These are phyloP conservation scores for Corydoras maculifer DNA, from an alignment of 2,113 vertebrate genomes.

Conservation along the genomic window DNA sequence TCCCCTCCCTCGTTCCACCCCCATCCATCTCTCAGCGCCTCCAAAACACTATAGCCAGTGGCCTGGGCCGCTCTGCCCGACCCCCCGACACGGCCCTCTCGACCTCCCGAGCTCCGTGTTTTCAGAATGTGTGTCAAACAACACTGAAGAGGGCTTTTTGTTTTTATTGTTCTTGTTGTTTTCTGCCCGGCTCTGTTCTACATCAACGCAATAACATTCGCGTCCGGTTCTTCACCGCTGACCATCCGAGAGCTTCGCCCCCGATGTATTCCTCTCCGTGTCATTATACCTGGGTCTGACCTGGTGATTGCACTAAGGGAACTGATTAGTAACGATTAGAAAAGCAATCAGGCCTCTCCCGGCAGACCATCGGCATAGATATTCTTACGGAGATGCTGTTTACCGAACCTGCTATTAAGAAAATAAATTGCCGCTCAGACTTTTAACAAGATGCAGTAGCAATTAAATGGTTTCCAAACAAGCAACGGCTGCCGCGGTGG, in stretches of 20 bases:
- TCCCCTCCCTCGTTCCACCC: neutral
- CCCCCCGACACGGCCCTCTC: constrained; percentile 35
- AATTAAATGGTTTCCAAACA: constrained; percentile 6
- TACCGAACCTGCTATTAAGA: constrained; percentile 32
- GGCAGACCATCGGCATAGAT: constrained; percentile 19
- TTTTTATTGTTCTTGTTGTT: constrained; percentile 25
- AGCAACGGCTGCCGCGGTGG: constrained; percentile 5
- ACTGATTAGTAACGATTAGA: constrained; percentile 39
- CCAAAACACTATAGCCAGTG: constrained; percentile 51
- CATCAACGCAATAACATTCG: neutral
- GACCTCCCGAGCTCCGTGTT: constrained; percentile 37
- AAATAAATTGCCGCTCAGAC: constrained; percentile 21
- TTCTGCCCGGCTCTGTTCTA: neutral
- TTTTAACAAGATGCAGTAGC: constrained; percentile 4
- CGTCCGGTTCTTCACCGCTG: neutral
- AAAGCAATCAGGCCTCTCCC: constrained; percentile 17
- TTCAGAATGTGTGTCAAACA: constrained; percentile 43
- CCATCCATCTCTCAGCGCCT: constrained; percentile 20
- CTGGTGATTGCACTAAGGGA: constrained; percentile 22
- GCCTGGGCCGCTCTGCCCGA: constrained; percentile 42
- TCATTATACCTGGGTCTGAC: neutral
- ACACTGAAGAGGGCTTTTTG: constrained; percentile 45
- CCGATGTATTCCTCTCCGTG: neutral
- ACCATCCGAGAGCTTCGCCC: constrained; percentile 1
- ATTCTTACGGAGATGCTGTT: constrained; percentile 13